These are phyloP conservation scores for Aphaenogaster ashmeadi DNA, from an alignment of 1,140 invertebrate species.

Conservation along the genomic window DNA sequence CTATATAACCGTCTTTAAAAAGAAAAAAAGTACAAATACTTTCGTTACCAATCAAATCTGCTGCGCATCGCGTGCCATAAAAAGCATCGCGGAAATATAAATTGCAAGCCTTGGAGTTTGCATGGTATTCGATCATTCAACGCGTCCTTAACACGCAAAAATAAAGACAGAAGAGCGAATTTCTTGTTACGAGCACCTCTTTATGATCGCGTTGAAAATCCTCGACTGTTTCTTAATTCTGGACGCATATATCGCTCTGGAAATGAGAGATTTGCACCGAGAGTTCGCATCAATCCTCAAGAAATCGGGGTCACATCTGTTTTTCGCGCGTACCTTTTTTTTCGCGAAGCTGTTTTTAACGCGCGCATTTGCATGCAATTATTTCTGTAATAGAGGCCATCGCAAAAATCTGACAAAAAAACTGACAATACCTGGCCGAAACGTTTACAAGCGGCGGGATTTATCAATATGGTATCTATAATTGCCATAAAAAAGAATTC, in stretches of 20 bases:
- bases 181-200: neutral
- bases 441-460: neutral
- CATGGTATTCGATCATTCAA: slow-evolving; percentile 22
- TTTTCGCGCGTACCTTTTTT: slow-evolving; percentile 51
- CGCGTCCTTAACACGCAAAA: slow-evolving; percentile 10
- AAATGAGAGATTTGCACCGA: slow-evolving; percentile 42
- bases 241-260: slow-evolving; percentile 27
- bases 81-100: slow-evolving; percentile 9
- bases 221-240: slow-evolving; percentile 45
- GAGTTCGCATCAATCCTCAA: slow-evolving; percentile 52
- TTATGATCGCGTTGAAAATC: slow-evolving; percentile 22
- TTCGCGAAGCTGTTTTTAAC: slow-evolving; percentile 32
- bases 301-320: slow-evolving; percentile 67
- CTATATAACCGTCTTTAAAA: neutral
- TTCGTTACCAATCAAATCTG: neutral
- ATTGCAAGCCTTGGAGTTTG: slow-evolving; percentile 1
- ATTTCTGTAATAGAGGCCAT: slow-evolving; percentile 76
- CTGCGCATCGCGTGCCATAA: neutral
- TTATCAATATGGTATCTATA: slow-evolving; percentile 51
- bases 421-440: slow-evolving; percentile 29
- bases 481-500: slow-evolving; percentile 24
- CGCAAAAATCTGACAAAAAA: slow-evolving; percentile 51
- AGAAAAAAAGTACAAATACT: neutral
- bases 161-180: slow-evolving; percentile 5
- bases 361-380: slow-evolving; percentile 64